Evolutionary conservation across 2,797 vertebrate species (phyloP).

Genomic region (Myripristis murdjan): DNA sequence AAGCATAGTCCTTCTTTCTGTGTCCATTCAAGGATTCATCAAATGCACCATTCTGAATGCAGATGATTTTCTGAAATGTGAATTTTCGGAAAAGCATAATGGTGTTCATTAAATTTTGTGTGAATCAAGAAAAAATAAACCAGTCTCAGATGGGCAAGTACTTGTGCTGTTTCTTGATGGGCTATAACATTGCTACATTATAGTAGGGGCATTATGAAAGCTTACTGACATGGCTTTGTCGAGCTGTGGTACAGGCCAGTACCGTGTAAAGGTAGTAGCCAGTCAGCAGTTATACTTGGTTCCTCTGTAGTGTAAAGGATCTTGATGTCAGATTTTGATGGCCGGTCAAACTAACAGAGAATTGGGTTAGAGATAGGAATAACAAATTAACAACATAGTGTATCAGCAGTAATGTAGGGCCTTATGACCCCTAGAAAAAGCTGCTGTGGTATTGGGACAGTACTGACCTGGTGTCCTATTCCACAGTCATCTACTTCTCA

Average conservation of each 20-base stretch:
- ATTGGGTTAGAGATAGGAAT: neutral
- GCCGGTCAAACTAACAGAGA: constrained; percentile 1
- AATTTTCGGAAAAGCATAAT: too few species aligned
- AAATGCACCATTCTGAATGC: constrained; percentile 35
- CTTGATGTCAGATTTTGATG: neutral
- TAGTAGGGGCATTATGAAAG: neutral
- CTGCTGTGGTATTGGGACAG: neutral
- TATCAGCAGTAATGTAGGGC: neutral
- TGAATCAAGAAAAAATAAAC: constrained; percentile 17
- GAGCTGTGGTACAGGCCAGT: too few species aligned
- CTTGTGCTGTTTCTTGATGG: constrained; percentile 23
- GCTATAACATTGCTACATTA: constrained; percentile 14
- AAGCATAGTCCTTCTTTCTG: constrained; percentile 42
- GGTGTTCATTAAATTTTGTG: constrained; percentile 16
- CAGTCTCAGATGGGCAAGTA: constrained; percentile 5
- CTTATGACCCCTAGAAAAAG: constrained; percentile 22
- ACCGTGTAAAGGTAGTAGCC: too few species aligned
- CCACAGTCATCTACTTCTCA: constrained; percentile 18
- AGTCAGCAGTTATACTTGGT: neutral
- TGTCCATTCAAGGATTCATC: constrained; percentile 40
- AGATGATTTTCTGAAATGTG: neutral
- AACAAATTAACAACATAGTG: neutral
- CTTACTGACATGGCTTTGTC: too few species aligned
- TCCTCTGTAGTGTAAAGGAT: too few species aligned
- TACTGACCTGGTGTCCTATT: constrained; percentile 22